Evolutionary conservation across 2,888 invertebrate species (phyloP).

Genomic region (Lasiommata megera): DNA sequence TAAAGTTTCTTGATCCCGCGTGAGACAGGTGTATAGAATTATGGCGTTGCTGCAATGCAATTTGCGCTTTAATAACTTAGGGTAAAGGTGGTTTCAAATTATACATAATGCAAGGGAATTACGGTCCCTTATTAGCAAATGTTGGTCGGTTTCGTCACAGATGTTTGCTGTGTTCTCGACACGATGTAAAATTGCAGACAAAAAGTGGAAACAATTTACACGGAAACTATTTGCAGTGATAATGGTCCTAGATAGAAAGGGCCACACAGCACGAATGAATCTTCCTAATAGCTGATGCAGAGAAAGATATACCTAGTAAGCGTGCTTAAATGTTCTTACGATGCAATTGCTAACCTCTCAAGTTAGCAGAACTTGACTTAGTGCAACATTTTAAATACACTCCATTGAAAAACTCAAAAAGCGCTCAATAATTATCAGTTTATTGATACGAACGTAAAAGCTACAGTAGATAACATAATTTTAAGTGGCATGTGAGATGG

Average conservation of each 20-base stretch:
- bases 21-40: constrained; percentile 65
- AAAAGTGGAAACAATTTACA: constrained; percentile 42
- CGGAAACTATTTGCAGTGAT: constrained; percentile 40
- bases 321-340: constrained; percentile 15
- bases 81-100: constrained; percentile 48
- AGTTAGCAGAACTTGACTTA: not conserved
- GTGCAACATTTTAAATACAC: too few relatives aligned
- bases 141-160: constrained; percentile 57
- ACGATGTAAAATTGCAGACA: constrained; percentile 38
- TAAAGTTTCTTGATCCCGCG: constrained; percentile 67
- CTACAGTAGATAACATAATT: not conserved
- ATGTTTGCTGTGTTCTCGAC: constrained; percentile 34
- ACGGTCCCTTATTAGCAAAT: constrained; percentile 55
- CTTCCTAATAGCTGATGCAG: constrained; percentile 29
- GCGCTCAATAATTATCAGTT: not conserved
- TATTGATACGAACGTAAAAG: not conserved
- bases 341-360: constrained; percentile 3
- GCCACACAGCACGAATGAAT: constrained; percentile 51
- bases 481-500: not conserved
- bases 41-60: constrained; percentile 39
- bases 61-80: constrained; percentile 40
- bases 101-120: constrained; percentile 42
- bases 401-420: too few relatives aligned
- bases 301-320: constrained; percentile 19
- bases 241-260: constrained; percentile 41